phyloP scores from a whole-genome alignment of 2,888 invertebrate species.

The Mimachlamys varia region DNA sequence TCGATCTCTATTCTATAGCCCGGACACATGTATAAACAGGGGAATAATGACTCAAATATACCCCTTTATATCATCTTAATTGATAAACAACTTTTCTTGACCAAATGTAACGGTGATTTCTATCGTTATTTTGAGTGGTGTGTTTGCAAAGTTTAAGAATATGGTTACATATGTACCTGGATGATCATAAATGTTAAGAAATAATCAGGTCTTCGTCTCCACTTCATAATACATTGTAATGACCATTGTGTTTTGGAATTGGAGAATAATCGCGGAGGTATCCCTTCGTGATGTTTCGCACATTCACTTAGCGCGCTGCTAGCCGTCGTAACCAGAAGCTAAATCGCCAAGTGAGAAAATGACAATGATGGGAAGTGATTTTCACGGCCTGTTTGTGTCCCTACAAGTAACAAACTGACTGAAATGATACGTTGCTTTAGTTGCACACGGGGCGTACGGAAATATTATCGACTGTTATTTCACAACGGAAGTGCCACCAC shows the following conservation, averaged over 20 bases:
- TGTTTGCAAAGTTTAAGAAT: too few relatives aligned
- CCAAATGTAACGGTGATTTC: neutral
- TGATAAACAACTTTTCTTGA: neutral
- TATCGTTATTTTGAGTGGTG: neutral
- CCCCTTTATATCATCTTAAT: too few relatives aligned
- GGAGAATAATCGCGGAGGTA: neutral
- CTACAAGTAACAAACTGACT: constrained; percentile 4
- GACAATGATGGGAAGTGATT: neutral
- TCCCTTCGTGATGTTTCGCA: neutral
- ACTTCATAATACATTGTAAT: neutral
- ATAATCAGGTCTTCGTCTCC: neutral
- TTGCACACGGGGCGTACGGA: constrained; percentile 10
- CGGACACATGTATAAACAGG: too few relatives aligned
- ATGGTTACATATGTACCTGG: neutral
- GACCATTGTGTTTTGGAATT: neutral
- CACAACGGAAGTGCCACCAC: constrained; percentile 29
- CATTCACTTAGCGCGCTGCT: neutral
- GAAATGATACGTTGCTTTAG: constrained; percentile 5
- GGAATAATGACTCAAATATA: too few relatives aligned
- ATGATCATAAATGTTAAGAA: neutral
- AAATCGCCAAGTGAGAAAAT: constrained; percentile 23
- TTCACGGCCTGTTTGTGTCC: constrained; percentile 9
- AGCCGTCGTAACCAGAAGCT: neutral
- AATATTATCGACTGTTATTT: constrained; percentile 17
- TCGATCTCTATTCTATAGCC: too few relatives aligned